A percentile compares a stretch with the other conserved stretches of the same genome.
Conservation (phyloP, 2,113 vertebrate genomes). For the Heptranchias perlo region DNA sequence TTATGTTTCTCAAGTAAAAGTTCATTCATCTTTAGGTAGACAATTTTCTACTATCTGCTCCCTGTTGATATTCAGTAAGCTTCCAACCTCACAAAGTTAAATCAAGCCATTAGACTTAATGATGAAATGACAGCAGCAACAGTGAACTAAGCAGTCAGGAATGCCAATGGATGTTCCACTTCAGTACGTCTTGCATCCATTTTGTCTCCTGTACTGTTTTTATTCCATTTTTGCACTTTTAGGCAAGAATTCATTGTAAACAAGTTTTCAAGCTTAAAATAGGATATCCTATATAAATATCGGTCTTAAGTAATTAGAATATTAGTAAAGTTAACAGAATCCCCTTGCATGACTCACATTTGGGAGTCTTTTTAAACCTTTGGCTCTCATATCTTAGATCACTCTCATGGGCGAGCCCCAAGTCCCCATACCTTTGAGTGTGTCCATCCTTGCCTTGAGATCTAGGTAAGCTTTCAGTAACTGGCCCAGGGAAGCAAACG, state of each 20-base stretch:
- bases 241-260: background rate
- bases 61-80: background rate
- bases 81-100: background rate
- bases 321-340: background rate
- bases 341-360: background rate
- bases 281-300: no score
- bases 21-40: background rate
- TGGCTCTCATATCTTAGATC: background rate
- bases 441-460: no score
- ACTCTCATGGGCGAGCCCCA: no score
- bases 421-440: no score
- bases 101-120: no score
- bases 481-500: no score
- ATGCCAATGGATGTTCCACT: background rate
- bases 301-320: no score
- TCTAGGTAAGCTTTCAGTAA: no score
- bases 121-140: background rate
- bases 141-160: background rate
- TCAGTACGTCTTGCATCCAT: background rate
- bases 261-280: no score
- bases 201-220: background rate
- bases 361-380: background rate
- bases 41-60: background rate
- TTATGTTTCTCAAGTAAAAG: background rate
- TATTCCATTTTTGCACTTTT: background rate